phyloP scores from a whole-genome alignment of 2,797 vertebrate species.

The Chloroceryle amazona region DNA sequence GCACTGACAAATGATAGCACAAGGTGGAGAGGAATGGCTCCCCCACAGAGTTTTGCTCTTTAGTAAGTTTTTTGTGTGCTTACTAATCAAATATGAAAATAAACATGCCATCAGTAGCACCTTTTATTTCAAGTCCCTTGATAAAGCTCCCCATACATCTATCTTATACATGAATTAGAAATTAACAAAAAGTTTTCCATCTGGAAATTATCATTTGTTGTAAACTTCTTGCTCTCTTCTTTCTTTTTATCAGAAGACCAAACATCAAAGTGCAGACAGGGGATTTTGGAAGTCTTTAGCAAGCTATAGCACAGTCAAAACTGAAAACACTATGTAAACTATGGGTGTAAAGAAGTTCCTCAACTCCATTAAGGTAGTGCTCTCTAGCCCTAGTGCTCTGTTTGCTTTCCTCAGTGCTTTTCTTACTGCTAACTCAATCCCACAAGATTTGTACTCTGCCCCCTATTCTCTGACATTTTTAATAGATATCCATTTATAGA shows the following conservation, averaged over 20 bases:
- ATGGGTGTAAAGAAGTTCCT: background rate
- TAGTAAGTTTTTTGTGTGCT: background rate
- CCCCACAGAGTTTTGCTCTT: background rate
- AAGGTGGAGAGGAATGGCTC: background rate
- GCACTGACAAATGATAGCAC: background rate
- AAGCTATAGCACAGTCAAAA: background rate
- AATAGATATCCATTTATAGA: background rate
- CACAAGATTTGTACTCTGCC: background rate
- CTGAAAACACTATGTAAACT: background rate
- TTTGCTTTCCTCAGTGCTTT: background rate
- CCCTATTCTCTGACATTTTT: background rate
- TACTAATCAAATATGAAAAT: conserved; percentile 60
- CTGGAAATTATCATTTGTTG: conserved; percentile 51
- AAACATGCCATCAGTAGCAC: background rate
- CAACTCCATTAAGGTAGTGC: background rate
- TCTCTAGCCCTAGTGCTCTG: rapidly evolving
- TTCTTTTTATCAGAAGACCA: conserved; percentile 8
- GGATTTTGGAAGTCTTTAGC: background rate
- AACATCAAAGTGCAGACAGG: background rate
- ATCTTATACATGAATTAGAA: background rate
- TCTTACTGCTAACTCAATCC: background rate
- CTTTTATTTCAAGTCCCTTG: background rate
- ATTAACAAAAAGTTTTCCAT: conserved; percentile 31
- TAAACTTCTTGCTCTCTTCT: background rate
- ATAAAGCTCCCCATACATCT: background rate